Conservation (phyloP, 1,140 invertebrate species). For the Episyrphus balteatus region DNA sequence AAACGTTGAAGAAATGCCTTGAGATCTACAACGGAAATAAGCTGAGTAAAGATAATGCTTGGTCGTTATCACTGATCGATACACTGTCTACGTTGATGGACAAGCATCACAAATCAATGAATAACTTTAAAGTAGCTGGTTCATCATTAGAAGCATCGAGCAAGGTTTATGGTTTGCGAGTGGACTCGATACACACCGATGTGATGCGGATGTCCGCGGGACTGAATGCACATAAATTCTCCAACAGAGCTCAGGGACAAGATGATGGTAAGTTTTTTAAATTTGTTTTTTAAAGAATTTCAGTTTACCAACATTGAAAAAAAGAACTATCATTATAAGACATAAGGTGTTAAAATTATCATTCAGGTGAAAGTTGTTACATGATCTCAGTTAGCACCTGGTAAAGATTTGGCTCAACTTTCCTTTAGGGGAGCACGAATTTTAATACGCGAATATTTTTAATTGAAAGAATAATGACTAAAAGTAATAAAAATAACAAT, state of each 20-base stretch:
- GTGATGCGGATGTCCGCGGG: constrained; percentile 55
- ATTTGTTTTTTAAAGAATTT: no score
- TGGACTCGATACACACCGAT: constrained; percentile 58
- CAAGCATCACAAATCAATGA: constrained; percentile 47
- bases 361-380: no score
- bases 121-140: constrained; percentile 57
- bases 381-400: no score
- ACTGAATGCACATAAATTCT: constrained; percentile 30
- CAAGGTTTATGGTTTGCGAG: constrained; percentile 61
- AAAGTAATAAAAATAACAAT: no score
- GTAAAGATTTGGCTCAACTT: no score
- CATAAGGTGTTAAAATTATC: no score
- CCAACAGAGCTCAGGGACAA: constrained; percentile 16
- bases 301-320: not conserved
- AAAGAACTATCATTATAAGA: no score
- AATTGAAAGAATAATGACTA: no score
- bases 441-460: no score
- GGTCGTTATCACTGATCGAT: constrained; percentile 60
- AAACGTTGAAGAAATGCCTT: constrained; percentile 25
- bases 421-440: no score
- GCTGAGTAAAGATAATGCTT: constrained; percentile 66
- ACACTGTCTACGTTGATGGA: constrained; percentile 55
- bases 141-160: constrained; percentile 61
- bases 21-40: constrained; percentile 40
- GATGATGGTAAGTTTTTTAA: constrained; percentile 11